Base-by-base conservation (phyloP, 2,888 invertebrate species). In the Plagiodera versicolora region DNA sequence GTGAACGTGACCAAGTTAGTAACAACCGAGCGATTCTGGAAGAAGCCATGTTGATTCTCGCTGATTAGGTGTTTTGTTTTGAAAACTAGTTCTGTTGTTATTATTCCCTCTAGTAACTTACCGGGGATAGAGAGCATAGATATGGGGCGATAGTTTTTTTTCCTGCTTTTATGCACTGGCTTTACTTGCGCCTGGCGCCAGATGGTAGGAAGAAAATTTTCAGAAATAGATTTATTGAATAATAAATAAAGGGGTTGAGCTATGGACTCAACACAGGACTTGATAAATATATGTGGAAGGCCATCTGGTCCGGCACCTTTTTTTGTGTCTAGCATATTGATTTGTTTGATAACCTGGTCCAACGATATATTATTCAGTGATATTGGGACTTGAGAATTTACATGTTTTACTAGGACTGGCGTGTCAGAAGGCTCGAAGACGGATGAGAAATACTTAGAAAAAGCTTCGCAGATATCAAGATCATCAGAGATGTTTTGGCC, bases 231-330 rank as follows among this genome's bases (percentile, higher is more conserved):
- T 39, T 52, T 52, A 19, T 32, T 52, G 48, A 19, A 52, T 32
- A 52, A 35, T 9, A 52, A 35, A 18, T 18, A 35, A 11, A 52
- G 20, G 9, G 52, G 52, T 18, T 35, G 19, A 5, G 52, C 35
- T 35, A 52, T 52, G n/a, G 8, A 4, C 17, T 32, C 39, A 18
- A 4, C 8, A 17, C 35, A 35, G 1, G 35, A 16, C 9, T 17
- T 52, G 1, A 52, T 32, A 52, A 52, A 52, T 35, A 52, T 9
- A 14, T 35, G 52, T 8, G 52, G 35, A 9, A 52, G 8, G 17
- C 52, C 52, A 35, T 52, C 52, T 17, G 52, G 35, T 17, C 52
- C 52, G 17, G 39, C 35, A 35, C 52, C 51, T 18, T 52, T 17
- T 30, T 50, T 20, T 5, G n/a, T 24, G 10, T 50, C 28, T 20